These are phyloP conservation scores for Callionymus lyra DNA, from an alignment of 2,113 vertebrate species.

Conservation along the genomic window DNA sequence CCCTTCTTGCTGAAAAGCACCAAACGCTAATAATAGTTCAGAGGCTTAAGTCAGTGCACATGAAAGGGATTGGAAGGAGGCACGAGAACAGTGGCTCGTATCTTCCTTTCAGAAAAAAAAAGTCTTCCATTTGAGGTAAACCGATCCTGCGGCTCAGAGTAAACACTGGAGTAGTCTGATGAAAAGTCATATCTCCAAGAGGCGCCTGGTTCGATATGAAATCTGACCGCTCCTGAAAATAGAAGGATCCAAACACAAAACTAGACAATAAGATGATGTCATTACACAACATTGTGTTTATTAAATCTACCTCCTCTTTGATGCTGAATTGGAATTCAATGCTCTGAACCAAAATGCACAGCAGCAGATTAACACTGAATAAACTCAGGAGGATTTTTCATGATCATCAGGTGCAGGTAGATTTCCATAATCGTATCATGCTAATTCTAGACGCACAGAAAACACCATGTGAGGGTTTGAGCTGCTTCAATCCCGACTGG, in stretches of 20 bases:
- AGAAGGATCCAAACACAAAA: constrained; percentile 2
- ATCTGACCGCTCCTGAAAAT: constrained; percentile 43
- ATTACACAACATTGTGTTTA: constrained; percentile 36
- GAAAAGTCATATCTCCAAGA: constrained; percentile 35
- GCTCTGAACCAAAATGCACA: constrained; percentile 23
- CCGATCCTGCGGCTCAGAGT: constrained; percentile 28
- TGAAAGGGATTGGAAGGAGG: constrained; percentile 28
- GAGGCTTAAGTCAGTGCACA: constrained; percentile 48
- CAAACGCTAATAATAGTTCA: constrained; percentile 58
- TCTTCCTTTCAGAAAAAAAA: constrained; percentile 29
- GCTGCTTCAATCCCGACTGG: constrained; percentile 10
- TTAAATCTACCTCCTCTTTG: constrained; percentile 28
- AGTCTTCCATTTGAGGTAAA: constrained; percentile 41
- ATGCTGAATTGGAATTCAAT: constrained; percentile 30
- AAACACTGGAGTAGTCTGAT: constrained; percentile 47
- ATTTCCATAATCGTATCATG: constrained; percentile 12
- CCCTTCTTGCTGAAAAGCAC: constrained; percentile 34
- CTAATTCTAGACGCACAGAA: constrained; percentile 9
- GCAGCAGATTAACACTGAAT: constrained; percentile 41
- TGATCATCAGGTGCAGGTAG: constrained; percentile 9
- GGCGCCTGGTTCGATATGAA: constrained; percentile 46
- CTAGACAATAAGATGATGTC: constrained; percentile 14
- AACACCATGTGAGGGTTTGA: no score
- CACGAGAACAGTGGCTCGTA: constrained; percentile 28
- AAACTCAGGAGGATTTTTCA: constrained; percentile 10